Percentiles rank a stretch among this genome's conserved stretches.
phyloP scores from a whole-genome alignment of 2,888 invertebrate genomes.

The Euclidia mi region DNA sequence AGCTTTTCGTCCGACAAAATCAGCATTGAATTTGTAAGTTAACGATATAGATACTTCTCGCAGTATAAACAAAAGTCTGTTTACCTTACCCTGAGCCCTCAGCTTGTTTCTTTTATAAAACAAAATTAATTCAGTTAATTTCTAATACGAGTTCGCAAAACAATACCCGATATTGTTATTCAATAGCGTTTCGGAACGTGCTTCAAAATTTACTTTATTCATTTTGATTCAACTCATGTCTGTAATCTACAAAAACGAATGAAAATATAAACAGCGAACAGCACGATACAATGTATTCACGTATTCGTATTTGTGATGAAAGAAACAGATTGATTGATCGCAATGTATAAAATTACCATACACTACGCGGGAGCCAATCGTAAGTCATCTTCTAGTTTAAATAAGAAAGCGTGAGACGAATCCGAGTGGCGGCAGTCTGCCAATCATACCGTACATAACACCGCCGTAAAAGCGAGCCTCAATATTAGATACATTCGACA shows the following conservation, averaged over 20 bases:
- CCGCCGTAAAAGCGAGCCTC: constrained; percentile 34
- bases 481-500: constrained; percentile 41
- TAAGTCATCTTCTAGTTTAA: constrained; percentile 31
- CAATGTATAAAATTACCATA: constrained; percentile 27
- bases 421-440: constrained; percentile 29
- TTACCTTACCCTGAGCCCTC: constrained; percentile 21
- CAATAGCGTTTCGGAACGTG: constrained; percentile 8
- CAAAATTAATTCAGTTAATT: constrained; percentile 23
- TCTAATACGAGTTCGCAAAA: constrained; percentile 16
- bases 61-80: constrained; percentile 20
- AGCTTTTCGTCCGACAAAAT: constrained; percentile 26
- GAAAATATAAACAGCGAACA: not conserved
- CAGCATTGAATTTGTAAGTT: constrained; percentile 16
- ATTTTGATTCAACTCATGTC: constrained; percentile 6
- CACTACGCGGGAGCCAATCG: constrained; percentile 28
- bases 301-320: constrained; percentile 27
- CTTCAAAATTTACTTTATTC: constrained; percentile 12
- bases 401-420: constrained; percentile 39
- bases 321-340: constrained; percentile 40
- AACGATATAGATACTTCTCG: constrained; percentile 20
- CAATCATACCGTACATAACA: constrained; percentile 39
- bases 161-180: constrained; percentile 17
- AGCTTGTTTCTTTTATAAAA: constrained; percentile 20
- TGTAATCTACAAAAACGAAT: not conserved
- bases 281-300: constrained; percentile 14